A percentile compares a stretch with the other conserved stretches of the same genome.
Conservation (phyloP, 2,888 invertebrate genomes). For the Caenorhabditis zanzibari region DNA sequence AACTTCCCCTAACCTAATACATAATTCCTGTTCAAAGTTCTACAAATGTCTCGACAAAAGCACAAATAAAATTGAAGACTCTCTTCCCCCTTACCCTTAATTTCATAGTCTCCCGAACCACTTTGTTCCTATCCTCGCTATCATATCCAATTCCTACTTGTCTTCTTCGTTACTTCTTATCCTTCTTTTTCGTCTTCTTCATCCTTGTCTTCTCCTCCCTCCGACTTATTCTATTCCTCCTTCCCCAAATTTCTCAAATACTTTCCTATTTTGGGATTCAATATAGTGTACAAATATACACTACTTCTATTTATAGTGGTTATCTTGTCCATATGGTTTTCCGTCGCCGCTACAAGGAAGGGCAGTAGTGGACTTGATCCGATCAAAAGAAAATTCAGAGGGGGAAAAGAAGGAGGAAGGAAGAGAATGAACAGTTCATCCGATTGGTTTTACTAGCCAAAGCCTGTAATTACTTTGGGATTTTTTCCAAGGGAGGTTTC, state of each 20-base stretch:
- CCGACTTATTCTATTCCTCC: conserved; percentile 16
- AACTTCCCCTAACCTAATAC: background rate
- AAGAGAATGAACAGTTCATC: conserved; percentile 1
- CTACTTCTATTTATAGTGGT: conserved; percentile 44
- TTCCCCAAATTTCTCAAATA: conserved; percentile 6
- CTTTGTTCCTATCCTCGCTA: conserved; percentile 30
- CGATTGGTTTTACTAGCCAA: conserved; percentile 3
- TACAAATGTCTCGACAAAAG: conserved; percentile 35
- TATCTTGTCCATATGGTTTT: conserved; percentile 5
- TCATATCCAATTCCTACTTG: conserved; percentile 28
- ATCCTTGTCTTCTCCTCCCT: background rate
- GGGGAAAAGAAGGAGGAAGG: background rate
- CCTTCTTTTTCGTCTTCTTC: conserved; percentile 8
- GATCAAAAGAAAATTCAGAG: conserved; percentile 22
- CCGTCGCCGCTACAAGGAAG: background rate
- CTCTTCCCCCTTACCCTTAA: conserved; percentile 38
- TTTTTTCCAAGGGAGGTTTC: background rate
- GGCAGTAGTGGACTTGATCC: conserved; percentile 32
- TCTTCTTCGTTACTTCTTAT: background rate
- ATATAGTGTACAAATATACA: conserved; percentile 34
- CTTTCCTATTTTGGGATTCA: conserved; percentile 30
- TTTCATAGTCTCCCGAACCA: conserved; percentile 53
- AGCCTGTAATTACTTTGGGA: background rate
- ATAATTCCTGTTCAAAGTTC: conserved; percentile 35
- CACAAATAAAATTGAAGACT: conserved; percentile 41